Evolutionary conservation across 2,888 invertebrate species (phyloP), one percentile per base, ranked within the genome.

Genomic region (Ashinkailepas kermadecensis): DNA sequence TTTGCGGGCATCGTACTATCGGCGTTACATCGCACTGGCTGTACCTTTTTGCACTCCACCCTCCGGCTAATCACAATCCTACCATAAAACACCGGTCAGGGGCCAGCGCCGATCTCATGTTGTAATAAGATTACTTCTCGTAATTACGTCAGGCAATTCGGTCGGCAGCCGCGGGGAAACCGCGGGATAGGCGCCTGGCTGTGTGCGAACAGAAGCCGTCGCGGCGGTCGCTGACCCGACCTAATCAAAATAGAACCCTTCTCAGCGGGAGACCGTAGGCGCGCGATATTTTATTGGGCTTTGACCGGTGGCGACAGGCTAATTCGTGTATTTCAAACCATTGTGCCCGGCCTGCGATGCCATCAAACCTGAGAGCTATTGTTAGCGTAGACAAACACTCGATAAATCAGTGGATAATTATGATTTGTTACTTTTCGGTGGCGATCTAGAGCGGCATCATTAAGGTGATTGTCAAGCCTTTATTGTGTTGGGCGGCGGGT

Each of bases 191-290:
- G 70, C 39, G 39, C 15, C 74, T 56, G 74, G 21, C 18, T 23
- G 18, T n/a, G 65, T 65, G 9, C 10, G 74, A 21, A 21, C 74
- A 15, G 74, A 56, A 74, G 74, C 74, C 7, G 70, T 54, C 74
- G 54, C 74, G 74, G 12, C 56, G 54, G 8, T 74, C 15, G 15
- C 6, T 15, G 70, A 70, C 70, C 25, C 70, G 13, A 15, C 56
- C 74, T 74, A 74, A 74, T 74, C 74, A 74, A 56, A 74, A 56
- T 56, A 54, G 74, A 74, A 74, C 74, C 74, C 74, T 74, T 74
- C 74, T 74, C 74, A 74, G 74, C 74, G 74, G 54, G 74, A 18
- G 54, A 15, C 74, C 21, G 21, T 21, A 74, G 21, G 21, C 74
- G 54, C 54, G 4, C 74, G 10, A 74, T 74, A 21, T 74, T 74